These are phyloP conservation scores for Yasuhikotakia modesta DNA, from an alignment of 2,797 vertebrate species.

Conservation along the genomic window DNA sequence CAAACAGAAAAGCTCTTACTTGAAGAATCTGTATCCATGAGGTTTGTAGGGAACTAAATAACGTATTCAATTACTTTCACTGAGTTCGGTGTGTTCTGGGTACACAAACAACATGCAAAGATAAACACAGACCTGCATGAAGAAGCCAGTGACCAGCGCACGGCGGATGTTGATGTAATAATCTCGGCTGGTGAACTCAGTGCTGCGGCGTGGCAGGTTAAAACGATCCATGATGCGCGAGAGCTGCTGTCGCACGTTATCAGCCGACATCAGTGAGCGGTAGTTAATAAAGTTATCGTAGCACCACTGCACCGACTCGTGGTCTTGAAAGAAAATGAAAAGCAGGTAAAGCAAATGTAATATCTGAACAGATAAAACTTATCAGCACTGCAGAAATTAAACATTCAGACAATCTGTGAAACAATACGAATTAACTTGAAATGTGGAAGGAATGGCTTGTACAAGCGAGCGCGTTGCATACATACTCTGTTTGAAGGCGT, in stretches of 20 bases:
- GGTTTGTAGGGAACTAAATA: background rate
- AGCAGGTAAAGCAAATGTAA: background rate
- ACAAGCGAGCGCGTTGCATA: constrained; percentile 22
- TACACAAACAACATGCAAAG: background rate
- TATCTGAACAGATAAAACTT: background rate
- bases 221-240: constrained; percentile 99
- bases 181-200: constrained; percentile 93
- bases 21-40: background rate
- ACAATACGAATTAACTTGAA: no score
- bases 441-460: constrained; percentile 9
- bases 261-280: constrained; percentile 98
- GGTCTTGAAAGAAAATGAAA: constrained; percentile 79
- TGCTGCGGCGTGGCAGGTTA: constrained; percentile 93
- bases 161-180: constrained; percentile 97
- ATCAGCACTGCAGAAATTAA: background rate
- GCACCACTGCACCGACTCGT: constrained; percentile 99
- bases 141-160: constrained; percentile 95
- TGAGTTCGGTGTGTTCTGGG: no score
- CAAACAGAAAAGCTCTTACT: background rate
- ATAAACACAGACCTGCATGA: constrained; percentile 87
- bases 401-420: background rate
- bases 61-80: no score
- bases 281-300: constrained; percentile 99
- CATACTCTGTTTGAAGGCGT: constrained; percentile 99
- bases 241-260: constrained; percentile 98